Base-by-base conservation (phyloP, 2,113 vertebrate species). In the Miniopterus natalensis region DNA sequence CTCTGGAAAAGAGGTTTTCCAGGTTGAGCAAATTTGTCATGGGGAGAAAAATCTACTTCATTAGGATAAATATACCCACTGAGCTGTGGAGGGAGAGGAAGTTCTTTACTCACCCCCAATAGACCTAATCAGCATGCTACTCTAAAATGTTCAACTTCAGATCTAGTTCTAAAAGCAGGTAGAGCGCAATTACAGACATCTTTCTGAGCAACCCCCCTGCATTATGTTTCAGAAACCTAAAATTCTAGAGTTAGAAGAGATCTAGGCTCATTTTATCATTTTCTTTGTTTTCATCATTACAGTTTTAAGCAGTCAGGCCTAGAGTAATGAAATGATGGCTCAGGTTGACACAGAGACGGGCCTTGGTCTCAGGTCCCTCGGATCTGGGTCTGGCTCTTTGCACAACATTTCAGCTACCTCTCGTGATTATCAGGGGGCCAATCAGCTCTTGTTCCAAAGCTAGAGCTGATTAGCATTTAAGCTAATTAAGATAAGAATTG, bases 141-240 rank as follows among this genome's bases (percentile, higher is more conserved):
- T 18, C 59, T 87, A 53, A 53, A 70, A 68, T 20, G 8, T 75
- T 47, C 75, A 36, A n/a, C n/a, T 93, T 84, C 36, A 31, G 40
- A 53, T 85, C 31, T 89, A 10, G 8, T 75, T 63, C 49, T 57
- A 63, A 96, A 80, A 84, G 47, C 66, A 89, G 55, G 9, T n/a
- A 61, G 53, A 51, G 29, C 59, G 6, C 25, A 49, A 9, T 59
- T 88, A 84, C 36, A 36, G 4, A 92, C 27, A 47, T 11, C 4
- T 47, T 49, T 45, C 57, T 88, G 49, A 87, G 55, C 47, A 12
- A 12, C 1, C 20, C 7, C 0, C 63, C 5, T n/a, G 36, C 80
- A n/a, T 66, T n/a, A 36, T 36, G 9, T 91, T 94, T 96, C 29
- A 92, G 83, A 90, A 66, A 49, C 18, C 18, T 81, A 55, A 29